phyloP scores from a whole-genome alignment of 2,888 invertebrate genomes.

The Drosophila dives region DNA sequence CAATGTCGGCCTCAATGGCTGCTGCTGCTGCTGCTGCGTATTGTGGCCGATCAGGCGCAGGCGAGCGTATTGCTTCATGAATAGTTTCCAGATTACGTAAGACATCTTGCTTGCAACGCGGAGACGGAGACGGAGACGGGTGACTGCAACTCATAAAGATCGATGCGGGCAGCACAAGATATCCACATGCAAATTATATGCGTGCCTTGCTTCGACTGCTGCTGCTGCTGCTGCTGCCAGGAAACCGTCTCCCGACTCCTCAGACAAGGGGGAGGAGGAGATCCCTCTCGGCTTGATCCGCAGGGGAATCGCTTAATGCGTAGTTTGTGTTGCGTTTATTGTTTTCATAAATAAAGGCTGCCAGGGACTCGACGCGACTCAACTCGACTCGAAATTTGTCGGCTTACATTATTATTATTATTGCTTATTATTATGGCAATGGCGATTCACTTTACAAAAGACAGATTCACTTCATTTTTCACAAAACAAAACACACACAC shows the following conservation, averaged over 20 bases:
- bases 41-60: constrained; percentile 76
- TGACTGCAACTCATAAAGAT: constrained; percentile 56
- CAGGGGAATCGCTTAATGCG: constrained; percentile 57
- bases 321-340: constrained; percentile 74
- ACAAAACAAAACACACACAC: constrained; percentile 34
- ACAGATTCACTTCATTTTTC: constrained; percentile 78
- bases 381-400: constrained; percentile 65
- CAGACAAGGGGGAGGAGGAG: not conserved
- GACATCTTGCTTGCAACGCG: constrained; percentile 70
- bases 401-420: constrained; percentile 72
- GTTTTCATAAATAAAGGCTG: constrained; percentile 70
- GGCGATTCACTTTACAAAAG: constrained; percentile 71
- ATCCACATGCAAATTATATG: constrained; percentile 80
- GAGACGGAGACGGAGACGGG: not conserved
- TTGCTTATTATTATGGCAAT: constrained; percentile 63
- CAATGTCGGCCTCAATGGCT: constrained; percentile 63
- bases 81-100: constrained; percentile 84
- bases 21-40: constrained; percentile 43
- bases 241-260: constrained; percentile 58
- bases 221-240: constrained; percentile 57
- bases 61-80: constrained; percentile 83
- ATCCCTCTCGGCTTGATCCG: not conserved
- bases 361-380: constrained; percentile 24
- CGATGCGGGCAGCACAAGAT: constrained; percentile 52
- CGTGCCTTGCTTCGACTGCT: constrained; percentile 47